Evolutionary conservation across 53 echinoderm and acorn worm species (phyloP), one percentile per base, ranked within the genome.

Genomic region (Antedon mediterranea): DNA sequence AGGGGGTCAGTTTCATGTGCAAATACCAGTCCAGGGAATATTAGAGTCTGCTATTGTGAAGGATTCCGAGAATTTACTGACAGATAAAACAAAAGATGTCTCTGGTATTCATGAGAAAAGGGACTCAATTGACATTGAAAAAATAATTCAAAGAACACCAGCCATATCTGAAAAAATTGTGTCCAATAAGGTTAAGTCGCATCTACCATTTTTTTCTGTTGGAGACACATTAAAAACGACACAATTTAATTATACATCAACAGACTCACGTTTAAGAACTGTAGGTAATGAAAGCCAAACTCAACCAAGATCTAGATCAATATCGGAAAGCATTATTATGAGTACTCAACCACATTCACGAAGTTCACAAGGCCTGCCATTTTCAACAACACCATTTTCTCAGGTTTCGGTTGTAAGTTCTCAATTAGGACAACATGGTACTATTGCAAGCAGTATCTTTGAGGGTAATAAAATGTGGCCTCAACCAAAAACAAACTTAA

Each of bases 1-100:
- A 33, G 86, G 90, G 34, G 94, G 94, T 33, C 94, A 94, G 77
- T 94, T 87, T 81, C 94, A 94, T 79, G 82, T 94, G 18, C 94
- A 94, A 78, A 85, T 94, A 71, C 94, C 94, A 42, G 89, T 94
- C 28, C 86, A 91, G 72, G 91, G 88, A 26, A 81, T 94, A 30
- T 82, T 87, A 23, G 75, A 79, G n/a, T 87, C 71, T 28, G 77
- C 83, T 32, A 42, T 83, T 44, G 57, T 2, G 23, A 57, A 57
- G 23, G 57, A 57, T 1, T 57, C 57, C 7, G 57, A 57, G 7
- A 57, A 57, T 57, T 57, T 57, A 57, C 57, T 57, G 18, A 2
- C 57, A 18, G 23, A 57, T 8, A 57, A 57, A 57, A 18, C 57
- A 18, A 57, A 57, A 18, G 57, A 57, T 57, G 23, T 8, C 57